phyloP scores from a whole-genome alignment of 2,797 vertebrate species.

The Malacoctenus gilli region DNA sequence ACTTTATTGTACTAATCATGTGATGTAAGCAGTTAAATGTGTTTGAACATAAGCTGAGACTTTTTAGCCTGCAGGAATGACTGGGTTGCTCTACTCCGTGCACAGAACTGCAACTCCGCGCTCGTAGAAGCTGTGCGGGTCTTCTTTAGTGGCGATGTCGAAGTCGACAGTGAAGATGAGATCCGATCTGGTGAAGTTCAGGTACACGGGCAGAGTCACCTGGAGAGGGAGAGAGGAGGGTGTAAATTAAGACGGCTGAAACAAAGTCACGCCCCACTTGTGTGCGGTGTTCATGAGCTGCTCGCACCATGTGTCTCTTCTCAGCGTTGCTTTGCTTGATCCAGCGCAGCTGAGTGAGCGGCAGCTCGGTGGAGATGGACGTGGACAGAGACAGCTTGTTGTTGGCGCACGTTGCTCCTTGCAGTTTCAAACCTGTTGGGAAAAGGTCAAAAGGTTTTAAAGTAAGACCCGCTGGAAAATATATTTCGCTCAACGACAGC shows the following conservation, averaged over 20 bases:
- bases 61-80: conserved; percentile 4
- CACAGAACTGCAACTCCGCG: conserved; percentile 96
- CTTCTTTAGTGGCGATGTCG: conserved; percentile 96
- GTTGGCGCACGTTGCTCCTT: conserved; percentile 93
- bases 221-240: conserved; percentile 59
- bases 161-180: conserved; percentile 99
- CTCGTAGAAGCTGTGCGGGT: conserved; percentile 97
- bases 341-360: conserved; percentile 97
- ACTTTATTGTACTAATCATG: conserved; percentile 27
- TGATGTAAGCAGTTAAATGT: conserved; percentile 26
- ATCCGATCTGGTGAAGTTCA: conserved; percentile 97
- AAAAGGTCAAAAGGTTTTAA: not conserved
- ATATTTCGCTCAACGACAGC: too few relatives aligned
- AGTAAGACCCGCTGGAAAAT: too few relatives aligned
- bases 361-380: conserved; percentile 92
- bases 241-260: too few relatives aligned
- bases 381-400: conserved; percentile 95
- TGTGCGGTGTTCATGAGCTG: not conserved
- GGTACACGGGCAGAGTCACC: conserved; percentile 98
- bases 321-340: conserved; percentile 88
- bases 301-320: conserved; percentile 88
- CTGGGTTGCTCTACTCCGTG: conserved; percentile 84
- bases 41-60: conserved; percentile 9
- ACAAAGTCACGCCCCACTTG: too few relatives aligned
- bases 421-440: conserved; percentile 83